Base-by-base conservation (phyloP, 2,888 invertebrate species). In the Odontomyia ornata region DNA sequence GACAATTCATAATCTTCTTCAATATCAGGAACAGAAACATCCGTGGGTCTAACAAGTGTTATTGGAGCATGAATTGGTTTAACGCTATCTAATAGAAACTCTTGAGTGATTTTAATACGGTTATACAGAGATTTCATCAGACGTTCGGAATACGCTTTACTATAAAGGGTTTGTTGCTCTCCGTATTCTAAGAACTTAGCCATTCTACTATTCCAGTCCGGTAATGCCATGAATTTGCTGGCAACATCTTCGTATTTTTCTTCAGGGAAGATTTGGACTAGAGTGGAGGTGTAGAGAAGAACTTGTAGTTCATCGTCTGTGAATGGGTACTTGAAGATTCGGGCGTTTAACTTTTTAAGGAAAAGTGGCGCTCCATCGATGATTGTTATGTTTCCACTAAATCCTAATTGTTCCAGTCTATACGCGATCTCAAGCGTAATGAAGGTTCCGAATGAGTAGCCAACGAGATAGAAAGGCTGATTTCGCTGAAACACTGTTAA, bases 401-500 rank as follows among this genome's bases (percentile, higher is more conserved):
- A 88, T 80, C 93, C 93, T 82, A 89, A 87, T 7, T 86, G 87
- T 85, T 95, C 95, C 47, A 97, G 87, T 82, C 90, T 88, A 9
- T 90, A 87, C 3, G 92, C 93, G 78, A 97, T 87, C 84, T 96
- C 94, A 76, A 97, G 86, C 0, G 93, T 92, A 23, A 96, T 88
- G 25, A 93, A 85, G 0, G 92, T 88, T 62, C 98, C 98, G 83
- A 92, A 97, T 15, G 98, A 98, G 88, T 98, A 97, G 1, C 94
- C 98, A 15, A 94, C 90, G 0, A 98, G 84, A 77, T 90, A 90
- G 87, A 93, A 97, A 0, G 90, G 89, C 43, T 91, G 89, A 21
- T 89, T 88, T 0, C 89, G 78, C 60, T 83, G 90, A 11, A 89
- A 87, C n/a, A 91, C 83, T 13, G 89, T 87, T 56, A 89, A 88